phyloP scores from a whole-genome alignment of 2,797 vertebrate species.

The Anisognathus igniventris region DNA sequence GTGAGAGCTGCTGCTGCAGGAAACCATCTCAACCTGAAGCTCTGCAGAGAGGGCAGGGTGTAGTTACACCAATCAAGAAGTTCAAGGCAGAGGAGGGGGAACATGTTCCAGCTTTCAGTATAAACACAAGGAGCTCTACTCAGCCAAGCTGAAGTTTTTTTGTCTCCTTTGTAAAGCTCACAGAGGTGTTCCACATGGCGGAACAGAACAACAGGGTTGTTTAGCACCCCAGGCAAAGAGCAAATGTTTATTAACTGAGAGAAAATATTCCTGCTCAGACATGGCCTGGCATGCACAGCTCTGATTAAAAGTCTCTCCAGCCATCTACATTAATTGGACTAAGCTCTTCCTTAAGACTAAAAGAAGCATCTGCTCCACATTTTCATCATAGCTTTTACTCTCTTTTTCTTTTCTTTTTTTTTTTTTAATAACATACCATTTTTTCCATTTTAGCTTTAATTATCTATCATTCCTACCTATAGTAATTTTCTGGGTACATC shows the following conservation, averaged over 20 bases:
- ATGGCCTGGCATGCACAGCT: conserved; percentile 6
- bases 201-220: conserved; percentile 38
- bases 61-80: background rate
- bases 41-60: background rate
- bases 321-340: background rate
- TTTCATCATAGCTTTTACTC: background rate
- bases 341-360: background rate
- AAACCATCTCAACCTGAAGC: background rate
- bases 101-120: background rate
- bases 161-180: background rate
- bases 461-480: background rate
- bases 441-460: background rate
- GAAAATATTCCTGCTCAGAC: conserved; percentile 35
- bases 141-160: background rate
- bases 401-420: background rate
- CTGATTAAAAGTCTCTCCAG: conserved; percentile 8
- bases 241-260: conserved; percentile 47
- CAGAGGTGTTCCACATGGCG: background rate
- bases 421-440: background rate
- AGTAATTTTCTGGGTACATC: background rate
- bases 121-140: background rate
- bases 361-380: background rate
- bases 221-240: conserved; percentile 40
- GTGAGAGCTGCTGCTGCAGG: background rate
- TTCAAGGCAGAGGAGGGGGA: background rate